phyloP scores from a whole-genome alignment of 2,888 invertebrate species.

The Parthenolecanium corni region DNA sequence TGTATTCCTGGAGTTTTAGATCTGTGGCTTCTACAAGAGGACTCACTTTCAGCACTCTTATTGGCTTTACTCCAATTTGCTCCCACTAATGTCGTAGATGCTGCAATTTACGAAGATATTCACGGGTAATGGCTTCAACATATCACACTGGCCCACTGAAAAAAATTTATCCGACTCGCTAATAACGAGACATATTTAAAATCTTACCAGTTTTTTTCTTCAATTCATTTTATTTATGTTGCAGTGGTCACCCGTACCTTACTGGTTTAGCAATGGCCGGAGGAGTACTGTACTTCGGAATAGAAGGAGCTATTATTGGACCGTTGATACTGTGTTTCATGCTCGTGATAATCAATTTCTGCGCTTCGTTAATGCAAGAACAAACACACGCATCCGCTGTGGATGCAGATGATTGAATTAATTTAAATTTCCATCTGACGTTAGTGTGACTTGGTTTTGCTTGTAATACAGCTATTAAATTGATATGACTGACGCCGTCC shows the following conservation, averaged over 20 bases:
- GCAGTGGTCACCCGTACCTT: conserved; percentile 86
- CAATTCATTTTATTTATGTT: not conserved
- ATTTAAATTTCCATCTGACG: not conserved
- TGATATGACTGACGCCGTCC: not conserved
- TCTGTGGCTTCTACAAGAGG: conserved; percentile 83
- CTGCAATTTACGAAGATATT: conserved; percentile 92
- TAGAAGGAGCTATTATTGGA: conserved; percentile 93
- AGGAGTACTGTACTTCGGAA: conserved; percentile 92
- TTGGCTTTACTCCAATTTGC: conserved; percentile 76
- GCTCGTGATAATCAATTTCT: conserved; percentile 80
- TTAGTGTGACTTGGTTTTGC: not conserved
- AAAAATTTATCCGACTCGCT: not conserved
- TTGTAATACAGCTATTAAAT: not conserved
- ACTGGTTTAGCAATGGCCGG: conserved; percentile 95
- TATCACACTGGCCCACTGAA: too few relatives aligned
- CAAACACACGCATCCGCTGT: not conserved
- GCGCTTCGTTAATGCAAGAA: conserved; percentile 55
- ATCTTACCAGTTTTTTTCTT: too few relatives aligned
- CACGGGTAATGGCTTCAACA: conserved; percentile 61
- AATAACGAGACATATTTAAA: too few relatives aligned
- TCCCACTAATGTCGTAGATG: conserved; percentile 84
- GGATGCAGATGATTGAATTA: not conserved
- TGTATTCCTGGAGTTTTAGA: conserved; percentile 88
- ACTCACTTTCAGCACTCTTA: conserved; percentile 65
- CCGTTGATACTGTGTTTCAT: conserved; percentile 88